phyloP scores from a whole-genome alignment of 2,113 vertebrate genomes.

The Ochotona princeps region DNA sequence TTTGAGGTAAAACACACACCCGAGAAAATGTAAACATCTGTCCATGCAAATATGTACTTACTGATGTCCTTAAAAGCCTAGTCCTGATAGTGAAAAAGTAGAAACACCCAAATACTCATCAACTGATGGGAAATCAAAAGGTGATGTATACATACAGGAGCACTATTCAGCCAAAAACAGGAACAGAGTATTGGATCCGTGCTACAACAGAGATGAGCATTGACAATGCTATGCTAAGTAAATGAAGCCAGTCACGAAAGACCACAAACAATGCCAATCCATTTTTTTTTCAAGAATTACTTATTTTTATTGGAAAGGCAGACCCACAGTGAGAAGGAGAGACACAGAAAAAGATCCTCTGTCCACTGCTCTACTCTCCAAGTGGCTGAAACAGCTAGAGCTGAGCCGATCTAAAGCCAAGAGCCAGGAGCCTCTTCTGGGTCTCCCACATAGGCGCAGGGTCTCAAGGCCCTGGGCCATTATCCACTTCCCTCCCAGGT shows the following conservation, averaged over 20 bases:
- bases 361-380: no score
- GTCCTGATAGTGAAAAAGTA: not conserved
- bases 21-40: slow-evolving; percentile 29
- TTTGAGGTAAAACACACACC: not conserved
- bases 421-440: no score
- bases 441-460: no score
- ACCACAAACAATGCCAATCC: slow-evolving; percentile 29
- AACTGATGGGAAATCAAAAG: slow-evolving; percentile 6
- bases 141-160: not conserved
- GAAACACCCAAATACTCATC: not conserved
- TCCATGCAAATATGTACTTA: slow-evolving; percentile 8
- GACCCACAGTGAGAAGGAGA: no score
- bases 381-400: no score
- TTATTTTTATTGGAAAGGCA: no score
- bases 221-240: slow-evolving; percentile 34
- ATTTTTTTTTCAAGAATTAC: not conserved
- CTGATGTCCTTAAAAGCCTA: slow-evolving; percentile 15
- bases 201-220: slow-evolving; percentile 22
- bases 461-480: no score
- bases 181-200: not conserved
- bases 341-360: no score
- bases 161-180: slow-evolving; percentile 48
- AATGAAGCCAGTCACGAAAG: slow-evolving; percentile 37
- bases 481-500: no score
- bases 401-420: no score